Conservation (phyloP, 2,113 vertebrate species). For the Ceyx cyanopectus region DNA sequence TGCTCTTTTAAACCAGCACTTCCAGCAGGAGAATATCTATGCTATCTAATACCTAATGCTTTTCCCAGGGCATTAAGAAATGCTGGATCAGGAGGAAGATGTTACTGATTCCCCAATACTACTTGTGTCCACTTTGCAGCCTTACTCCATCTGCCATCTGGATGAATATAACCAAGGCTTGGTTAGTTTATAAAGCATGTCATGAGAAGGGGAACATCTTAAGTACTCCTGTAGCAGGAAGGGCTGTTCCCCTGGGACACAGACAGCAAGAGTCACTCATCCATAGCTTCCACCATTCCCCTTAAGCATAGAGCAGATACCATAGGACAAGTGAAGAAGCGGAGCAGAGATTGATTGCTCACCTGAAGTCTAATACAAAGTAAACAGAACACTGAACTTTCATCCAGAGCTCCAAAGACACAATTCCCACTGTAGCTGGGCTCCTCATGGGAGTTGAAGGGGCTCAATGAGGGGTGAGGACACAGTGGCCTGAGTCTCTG, state of each 20-base stretch:
- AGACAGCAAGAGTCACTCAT: not conserved
- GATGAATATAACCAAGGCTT: not conserved
- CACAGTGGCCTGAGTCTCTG: not conserved
- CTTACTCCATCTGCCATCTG: not conserved
- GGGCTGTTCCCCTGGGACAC: not conserved
- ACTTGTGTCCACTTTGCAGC: not conserved
- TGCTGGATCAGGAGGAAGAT: not conserved
- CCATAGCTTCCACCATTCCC: not conserved
- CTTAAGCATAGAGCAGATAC: not conserved
- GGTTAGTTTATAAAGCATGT: not conserved
- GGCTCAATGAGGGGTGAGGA: not conserved
- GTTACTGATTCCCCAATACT: not conserved
- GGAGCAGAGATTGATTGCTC: not conserved
- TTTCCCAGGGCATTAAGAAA: not conserved
- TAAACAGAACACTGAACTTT: not conserved
- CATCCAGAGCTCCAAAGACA: not conserved
- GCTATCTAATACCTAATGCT: not conserved
- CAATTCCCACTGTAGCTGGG: not conserved
- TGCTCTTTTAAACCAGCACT: not conserved
- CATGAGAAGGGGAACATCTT: not conserved
- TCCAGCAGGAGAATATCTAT: not conserved
- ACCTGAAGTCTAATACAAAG: not conserved
- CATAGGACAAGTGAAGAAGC: not conserved
- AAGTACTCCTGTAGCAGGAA: not conserved
- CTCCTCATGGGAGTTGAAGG: not conserved